A percentile compares a stretch with the other conserved stretches of the same genome.
Conservation (phyloP, 2,888 invertebrate genomes). For the Bombylius major region DNA sequence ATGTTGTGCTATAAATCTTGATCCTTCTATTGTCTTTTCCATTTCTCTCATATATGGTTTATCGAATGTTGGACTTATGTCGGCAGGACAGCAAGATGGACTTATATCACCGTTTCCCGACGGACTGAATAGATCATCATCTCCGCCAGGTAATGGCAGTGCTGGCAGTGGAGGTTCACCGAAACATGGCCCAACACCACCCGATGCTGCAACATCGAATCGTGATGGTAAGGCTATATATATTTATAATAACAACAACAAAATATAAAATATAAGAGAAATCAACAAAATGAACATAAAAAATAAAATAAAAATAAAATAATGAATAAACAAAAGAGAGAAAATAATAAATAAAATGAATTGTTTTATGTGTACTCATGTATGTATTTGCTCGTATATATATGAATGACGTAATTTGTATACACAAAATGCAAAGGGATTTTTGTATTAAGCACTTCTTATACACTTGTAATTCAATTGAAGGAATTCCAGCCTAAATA, state of each 20-base stretch:
- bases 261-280: too few relatives aligned
- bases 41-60: slow-evolving; percentile 71
- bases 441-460: too few relatives aligned
- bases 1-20: slow-evolving; percentile 89
- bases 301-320: not conserved
- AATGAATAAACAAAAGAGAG: too few relatives aligned
- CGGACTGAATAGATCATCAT: slow-evolving; percentile 73
- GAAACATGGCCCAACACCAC: slow-evolving; percentile 48
- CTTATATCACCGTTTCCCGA: slow-evolving; percentile 44
- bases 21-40: slow-evolving; percentile 86
- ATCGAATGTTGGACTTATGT: slow-evolving; percentile 67
- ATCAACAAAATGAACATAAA: not conserved
- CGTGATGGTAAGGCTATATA: slow-evolving; percentile 38
- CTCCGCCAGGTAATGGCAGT: slow-evolving; percentile 59
- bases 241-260: not conserved
- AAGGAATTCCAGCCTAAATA: too few relatives aligned
- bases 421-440: too few relatives aligned
- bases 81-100: slow-evolving; percentile 42
- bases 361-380: too few relatives aligned
- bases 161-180: slow-evolving; percentile 56
- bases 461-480: too few relatives aligned
- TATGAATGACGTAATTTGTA: too few relatives aligned
- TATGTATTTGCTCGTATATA: too few relatives aligned
- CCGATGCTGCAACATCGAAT: slow-evolving; percentile 54
- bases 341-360: too few relatives aligned